These are phyloP conservation scores for Hyposoter dolosus DNA, from an alignment of 2,888 invertebrate species.

Conservation along the genomic window DNA sequence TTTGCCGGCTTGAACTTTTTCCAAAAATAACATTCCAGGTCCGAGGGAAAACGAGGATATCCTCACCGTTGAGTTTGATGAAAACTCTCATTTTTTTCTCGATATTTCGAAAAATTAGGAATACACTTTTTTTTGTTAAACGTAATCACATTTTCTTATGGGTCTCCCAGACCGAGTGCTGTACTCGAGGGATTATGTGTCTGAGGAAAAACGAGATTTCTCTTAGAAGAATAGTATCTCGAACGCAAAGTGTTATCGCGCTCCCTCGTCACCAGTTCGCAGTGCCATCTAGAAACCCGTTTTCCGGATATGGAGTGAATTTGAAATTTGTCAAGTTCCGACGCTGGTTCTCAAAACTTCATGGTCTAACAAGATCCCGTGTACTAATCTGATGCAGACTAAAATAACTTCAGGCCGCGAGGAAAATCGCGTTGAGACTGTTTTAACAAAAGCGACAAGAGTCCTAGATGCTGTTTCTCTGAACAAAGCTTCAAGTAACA, in stretches of 20 bases:
- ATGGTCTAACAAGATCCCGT: no score
- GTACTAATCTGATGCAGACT: background rate
- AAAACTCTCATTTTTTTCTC: background rate
- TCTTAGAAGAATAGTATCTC: background rate
- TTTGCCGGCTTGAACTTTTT: background rate
- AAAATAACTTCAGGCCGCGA: background rate
- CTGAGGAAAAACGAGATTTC: background rate
- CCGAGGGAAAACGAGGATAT: background rate
- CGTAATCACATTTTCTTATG: background rate
- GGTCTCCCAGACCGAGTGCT: background rate
- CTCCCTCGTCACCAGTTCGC: no score
- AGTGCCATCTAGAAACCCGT: no score
- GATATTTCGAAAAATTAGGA: background rate
- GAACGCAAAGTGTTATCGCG: background rate
- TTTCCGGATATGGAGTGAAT: no score
- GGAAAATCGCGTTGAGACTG: background rate
- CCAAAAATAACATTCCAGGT: background rate
- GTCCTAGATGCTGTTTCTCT: background rate
- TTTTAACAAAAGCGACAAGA: background rate
- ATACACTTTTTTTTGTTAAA: background rate
- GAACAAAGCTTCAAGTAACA: background rate
- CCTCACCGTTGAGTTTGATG: background rate
- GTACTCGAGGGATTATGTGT: background rate
- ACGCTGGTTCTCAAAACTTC: no score
- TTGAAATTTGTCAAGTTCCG: no score